Evolutionary conservation across 1,140 invertebrate genomes (phyloP).

Genomic region (Drosophila simulans): DNA sequence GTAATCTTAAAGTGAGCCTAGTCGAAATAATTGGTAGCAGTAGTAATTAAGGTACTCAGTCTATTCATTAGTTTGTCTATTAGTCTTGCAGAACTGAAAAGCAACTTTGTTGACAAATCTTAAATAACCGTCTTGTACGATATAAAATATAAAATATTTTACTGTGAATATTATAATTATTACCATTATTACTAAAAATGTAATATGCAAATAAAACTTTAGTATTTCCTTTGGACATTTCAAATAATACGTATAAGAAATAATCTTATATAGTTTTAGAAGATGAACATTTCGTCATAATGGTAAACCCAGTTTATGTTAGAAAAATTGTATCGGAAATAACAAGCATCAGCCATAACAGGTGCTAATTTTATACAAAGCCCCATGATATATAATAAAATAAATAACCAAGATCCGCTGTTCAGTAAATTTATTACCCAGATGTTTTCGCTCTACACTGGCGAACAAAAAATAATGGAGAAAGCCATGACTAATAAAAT

Average conservation of each 20-base stretch:
- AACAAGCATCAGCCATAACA: not conserved
- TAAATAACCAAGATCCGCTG: conserved; percentile 25
- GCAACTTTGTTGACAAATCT: no score
- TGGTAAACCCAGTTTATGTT: not conserved
- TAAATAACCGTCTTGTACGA: no score
- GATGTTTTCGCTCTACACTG: not conserved
- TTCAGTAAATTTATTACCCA: conserved; percentile 2
- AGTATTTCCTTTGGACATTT: no score
- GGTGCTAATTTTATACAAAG: conserved; percentile 1
- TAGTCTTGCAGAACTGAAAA: no score
- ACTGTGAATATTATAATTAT: no score
- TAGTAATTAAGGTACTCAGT: no score
- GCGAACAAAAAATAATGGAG: conserved; percentile 8
- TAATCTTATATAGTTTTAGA: not conserved
- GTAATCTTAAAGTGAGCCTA: not conserved
- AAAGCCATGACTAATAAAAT: conserved; percentile 38
- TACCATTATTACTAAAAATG: no score
- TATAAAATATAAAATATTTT: no score
- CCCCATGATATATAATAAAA: conserved; percentile 5
- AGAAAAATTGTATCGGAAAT: not conserved
- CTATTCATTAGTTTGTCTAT: no score
- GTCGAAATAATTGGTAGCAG: not conserved
- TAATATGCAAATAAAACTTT: no score
- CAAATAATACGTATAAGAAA: no score
- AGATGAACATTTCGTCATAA: not conserved